A percentile compares a stretch with the other conserved stretches of the same genome.
Evolutionary conservation across 2,797 vertebrate genomes (phyloP).

Genomic region (Thripadectes ignobilis): DNA sequence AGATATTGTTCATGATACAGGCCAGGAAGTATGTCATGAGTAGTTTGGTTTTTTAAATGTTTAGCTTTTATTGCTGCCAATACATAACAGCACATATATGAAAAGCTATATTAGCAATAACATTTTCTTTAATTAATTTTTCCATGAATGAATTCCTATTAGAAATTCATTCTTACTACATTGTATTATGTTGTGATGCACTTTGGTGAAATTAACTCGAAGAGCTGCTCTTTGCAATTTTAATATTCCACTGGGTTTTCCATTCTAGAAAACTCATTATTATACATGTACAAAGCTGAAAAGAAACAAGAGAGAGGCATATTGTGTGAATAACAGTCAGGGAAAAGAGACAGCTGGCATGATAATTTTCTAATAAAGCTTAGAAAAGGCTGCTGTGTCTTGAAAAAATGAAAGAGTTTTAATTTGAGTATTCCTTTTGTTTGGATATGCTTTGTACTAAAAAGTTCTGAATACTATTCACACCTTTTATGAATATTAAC

Average conservation of each 20-base stretch:
- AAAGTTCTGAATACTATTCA: conserved; percentile 76
- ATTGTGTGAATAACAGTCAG: conserved; percentile 91
- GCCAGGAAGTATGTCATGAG: conserved; percentile 7
- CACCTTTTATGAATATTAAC: conserved; percentile 74
- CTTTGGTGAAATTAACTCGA: conserved; percentile 81
- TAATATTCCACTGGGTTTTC: conserved; percentile 86
- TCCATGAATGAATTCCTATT: conserved; percentile 76
- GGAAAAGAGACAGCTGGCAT: conserved; percentile 86
- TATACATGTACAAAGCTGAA: conserved; percentile 85
- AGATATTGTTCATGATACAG: neutral
- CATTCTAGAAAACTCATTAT: conserved; percentile 91
- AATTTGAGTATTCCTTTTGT: conserved; percentile 72
- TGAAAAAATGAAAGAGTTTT: conserved; percentile 68
- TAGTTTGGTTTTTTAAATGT: conserved; percentile 31
- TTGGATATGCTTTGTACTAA: conserved; percentile 75
- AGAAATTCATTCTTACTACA: conserved; percentile 80
- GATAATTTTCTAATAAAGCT: conserved; percentile 85
- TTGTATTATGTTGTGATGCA: conserved; percentile 78
- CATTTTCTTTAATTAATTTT: conserved; percentile 81
- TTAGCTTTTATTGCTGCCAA: conserved; percentile 49
- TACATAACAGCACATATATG: conserved; percentile 35
- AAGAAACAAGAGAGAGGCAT: conserved; percentile 85
- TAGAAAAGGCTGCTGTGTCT: conserved; percentile 78
- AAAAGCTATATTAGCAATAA: conserved; percentile 71
- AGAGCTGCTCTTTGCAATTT: conserved; percentile 80